Evolutionary conservation across 92 coral and sea anemone species (phyloP).

Genomic region (Palythoa grandiflora): DNA sequence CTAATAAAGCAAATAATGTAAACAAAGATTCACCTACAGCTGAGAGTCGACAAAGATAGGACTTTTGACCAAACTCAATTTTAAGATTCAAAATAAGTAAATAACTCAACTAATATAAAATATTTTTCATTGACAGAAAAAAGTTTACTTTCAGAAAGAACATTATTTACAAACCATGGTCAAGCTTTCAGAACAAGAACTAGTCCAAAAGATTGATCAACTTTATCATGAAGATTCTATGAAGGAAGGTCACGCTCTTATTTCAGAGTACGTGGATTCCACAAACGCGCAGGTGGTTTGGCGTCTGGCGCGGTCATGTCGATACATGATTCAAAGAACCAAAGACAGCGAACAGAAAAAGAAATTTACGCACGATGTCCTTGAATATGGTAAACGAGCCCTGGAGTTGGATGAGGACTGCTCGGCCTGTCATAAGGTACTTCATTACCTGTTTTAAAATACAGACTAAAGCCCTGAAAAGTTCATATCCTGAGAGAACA

Average conservation of each 20-base stretch:
- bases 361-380: slow-evolving; percentile 22
- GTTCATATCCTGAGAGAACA: neutral
- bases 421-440: slow-evolving; percentile 35
- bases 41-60: no score
- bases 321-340: slow-evolving; percentile 11
- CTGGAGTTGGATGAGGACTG: slow-evolving; percentile 9
- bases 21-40: no score
- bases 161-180: neutral
- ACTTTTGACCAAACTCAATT: no score
- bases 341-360: slow-evolving; percentile 7
- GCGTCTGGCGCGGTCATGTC: slow-evolving; percentile 34
- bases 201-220: slow-evolving; percentile 34
- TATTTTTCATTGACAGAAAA: no score
- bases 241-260: slow-evolving; percentile 4
- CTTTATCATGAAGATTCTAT: neutral
- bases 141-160: neutral
- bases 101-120: no score
- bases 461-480: neutral
- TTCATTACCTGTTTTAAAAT: neutral
- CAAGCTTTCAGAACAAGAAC: slow-evolving; percentile 32
- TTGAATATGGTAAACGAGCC: slow-evolving; percentile 38
- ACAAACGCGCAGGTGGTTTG: slow-evolving; percentile 12
- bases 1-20: no score
- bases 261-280: slow-evolving; percentile 18
- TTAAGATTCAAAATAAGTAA: no score